Conservation (phyloP, 1,140 invertebrate genomes). For the Ylistrum balloti region DNA sequence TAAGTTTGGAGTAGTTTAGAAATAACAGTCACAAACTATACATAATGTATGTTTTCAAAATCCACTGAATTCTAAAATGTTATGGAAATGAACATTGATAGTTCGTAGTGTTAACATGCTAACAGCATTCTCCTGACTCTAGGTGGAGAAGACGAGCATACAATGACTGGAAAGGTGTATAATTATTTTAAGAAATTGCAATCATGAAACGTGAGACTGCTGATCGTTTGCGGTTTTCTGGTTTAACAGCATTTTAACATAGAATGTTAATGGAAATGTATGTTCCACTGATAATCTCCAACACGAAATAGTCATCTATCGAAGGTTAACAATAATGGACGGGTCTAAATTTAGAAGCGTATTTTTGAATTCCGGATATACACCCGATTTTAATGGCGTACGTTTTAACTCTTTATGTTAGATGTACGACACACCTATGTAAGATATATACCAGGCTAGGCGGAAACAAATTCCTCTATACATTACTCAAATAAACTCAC, state of each 20-base stretch:
- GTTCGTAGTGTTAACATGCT: too few species aligned
- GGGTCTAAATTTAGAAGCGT: background rate
- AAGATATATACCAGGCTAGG: background rate
- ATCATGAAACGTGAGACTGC: background rate
- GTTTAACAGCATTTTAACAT: background rate
- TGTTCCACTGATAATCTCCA: background rate
- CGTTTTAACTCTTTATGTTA: background rate
- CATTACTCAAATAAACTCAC: constrained; percentile 20
- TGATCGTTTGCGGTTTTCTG: background rate
- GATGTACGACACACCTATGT: background rate
- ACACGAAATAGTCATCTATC: background rate
- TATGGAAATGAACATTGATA: too few species aligned
- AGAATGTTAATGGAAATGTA: background rate
- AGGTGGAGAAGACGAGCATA: too few species aligned
- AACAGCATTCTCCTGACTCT: too few species aligned
- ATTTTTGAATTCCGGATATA: background rate
- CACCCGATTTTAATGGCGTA: background rate
- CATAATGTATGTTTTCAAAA: too few species aligned
- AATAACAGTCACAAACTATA: too few species aligned
- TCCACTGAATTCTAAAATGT: too few species aligned
- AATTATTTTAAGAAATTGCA: background rate
- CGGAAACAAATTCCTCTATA: background rate
- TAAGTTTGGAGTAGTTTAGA: too few species aligned
- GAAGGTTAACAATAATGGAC: background rate
- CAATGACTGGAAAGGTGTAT: background rate